Evolutionary conservation across 2,113 vertebrate species (phyloP).

Genomic region (Hoplias malabaricus): DNA sequence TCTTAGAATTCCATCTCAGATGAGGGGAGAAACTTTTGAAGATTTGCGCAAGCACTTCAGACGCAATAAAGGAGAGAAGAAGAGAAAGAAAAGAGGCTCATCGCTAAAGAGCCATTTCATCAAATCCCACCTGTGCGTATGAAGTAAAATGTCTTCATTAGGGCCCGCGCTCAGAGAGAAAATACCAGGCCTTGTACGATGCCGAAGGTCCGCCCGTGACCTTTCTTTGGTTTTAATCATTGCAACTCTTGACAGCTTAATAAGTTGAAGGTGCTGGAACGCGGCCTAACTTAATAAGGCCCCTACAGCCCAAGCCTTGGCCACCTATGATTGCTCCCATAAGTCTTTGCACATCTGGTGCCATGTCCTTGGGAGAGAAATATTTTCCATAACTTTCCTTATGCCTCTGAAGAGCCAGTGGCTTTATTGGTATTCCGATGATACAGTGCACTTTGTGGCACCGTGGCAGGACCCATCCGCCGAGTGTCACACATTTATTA

Average conservation of each 20-base stretch:
- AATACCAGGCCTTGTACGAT: slow-evolving; percentile 86
- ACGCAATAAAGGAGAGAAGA: slow-evolving; percentile 49
- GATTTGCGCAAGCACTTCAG: slow-evolving; percentile 45
- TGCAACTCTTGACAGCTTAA: slow-evolving; percentile 96
- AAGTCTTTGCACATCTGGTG: slow-evolving; percentile 97
- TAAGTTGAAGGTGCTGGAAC: slow-evolving; percentile 98
- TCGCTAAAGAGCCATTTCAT: slow-evolving; percentile 82
- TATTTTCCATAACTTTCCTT: slow-evolving; percentile 95
- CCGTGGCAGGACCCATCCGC: slow-evolving; percentile 72
- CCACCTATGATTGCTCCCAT: slow-evolving; percentile 97
- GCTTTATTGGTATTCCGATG: slow-evolving; percentile 84
- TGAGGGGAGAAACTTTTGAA: slow-evolving; percentile 44
- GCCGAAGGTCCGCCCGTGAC: slow-evolving; percentile 89
- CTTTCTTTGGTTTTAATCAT: slow-evolving; percentile 99
- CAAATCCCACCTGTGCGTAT: slow-evolving; percentile 78
- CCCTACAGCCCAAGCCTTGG: slow-evolving; percentile 85
- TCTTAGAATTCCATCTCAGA: slow-evolving; percentile 70
- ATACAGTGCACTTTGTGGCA: slow-evolving; percentile 78
- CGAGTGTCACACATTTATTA: slow-evolving; percentile 55
- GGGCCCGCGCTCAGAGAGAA: slow-evolving; percentile 84
- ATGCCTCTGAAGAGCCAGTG: slow-evolving; percentile 72
- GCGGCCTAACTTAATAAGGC: slow-evolving; percentile 97
- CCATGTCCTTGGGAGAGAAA: slow-evolving; percentile 91
- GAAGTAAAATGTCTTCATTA: slow-evolving; percentile 87
- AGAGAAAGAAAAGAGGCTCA: slow-evolving; percentile 71